These are phyloP conservation scores for Tipula unca DNA, from an alignment of 2,888 invertebrate genomes.

Conservation along the genomic window DNA sequence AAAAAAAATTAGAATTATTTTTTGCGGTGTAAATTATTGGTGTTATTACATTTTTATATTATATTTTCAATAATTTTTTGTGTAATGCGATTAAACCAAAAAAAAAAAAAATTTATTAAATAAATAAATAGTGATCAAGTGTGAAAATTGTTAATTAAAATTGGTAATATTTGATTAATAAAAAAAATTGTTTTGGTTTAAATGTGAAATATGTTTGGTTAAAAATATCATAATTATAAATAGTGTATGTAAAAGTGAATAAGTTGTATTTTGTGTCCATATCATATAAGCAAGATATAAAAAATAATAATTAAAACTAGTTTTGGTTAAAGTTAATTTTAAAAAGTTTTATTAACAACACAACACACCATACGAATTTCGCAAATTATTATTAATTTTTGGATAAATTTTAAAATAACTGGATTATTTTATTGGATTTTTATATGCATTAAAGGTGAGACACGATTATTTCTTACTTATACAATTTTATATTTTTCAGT, in stretches of 20 bases:
- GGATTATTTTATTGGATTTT: background rate
- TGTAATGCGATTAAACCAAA: background rate
- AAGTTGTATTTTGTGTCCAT: background rate
- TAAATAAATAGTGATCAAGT: background rate
- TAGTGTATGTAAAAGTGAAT: background rate
- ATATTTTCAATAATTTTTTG: background rate
- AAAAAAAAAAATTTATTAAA: background rate
- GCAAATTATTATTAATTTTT: background rate
- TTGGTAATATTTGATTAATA: background rate
- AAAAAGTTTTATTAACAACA: background rate
- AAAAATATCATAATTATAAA: background rate
- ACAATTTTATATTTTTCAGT: background rate
- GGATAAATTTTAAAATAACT: background rate
- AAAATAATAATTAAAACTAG: background rate
- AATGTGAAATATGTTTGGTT: background rate
- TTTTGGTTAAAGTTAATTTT: background rate
- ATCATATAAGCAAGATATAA: background rate
- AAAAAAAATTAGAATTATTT: background rate
- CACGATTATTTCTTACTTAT: background rate
- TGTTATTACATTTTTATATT: background rate
- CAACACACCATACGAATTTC: background rate
- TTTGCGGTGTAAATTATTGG: background rate
- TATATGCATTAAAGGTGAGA: background rate
- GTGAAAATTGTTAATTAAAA: constrained; percentile 3
- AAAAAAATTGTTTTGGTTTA: background rate